Percentiles rank a stretch among this genome's conserved stretches.
phyloP scores from a whole-genome alignment of 2,113 vertebrate species.

The Physeter macrocephalus region DNA sequence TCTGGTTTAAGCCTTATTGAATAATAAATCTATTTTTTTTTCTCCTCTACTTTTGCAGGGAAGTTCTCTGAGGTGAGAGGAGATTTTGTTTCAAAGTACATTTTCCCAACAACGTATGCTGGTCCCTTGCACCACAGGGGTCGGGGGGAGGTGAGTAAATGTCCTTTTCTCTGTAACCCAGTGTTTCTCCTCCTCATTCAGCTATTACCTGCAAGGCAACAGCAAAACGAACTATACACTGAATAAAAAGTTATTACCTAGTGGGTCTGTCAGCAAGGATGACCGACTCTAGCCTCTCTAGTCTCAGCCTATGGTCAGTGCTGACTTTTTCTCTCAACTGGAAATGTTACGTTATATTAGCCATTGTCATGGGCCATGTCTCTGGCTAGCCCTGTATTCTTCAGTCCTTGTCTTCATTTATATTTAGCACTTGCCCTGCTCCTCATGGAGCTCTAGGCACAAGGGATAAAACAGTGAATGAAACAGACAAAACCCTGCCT shows the following conservation, averaged over 20 bases:
- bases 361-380: neutral
- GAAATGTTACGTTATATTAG: neutral
- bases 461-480: neutral
- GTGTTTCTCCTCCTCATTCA: neutral
- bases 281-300: too few species aligned
- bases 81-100: neutral
- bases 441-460: neutral
- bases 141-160: neutral
- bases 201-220: neutral
- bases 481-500: neutral
- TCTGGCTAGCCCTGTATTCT: neutral
- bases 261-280: neutral
- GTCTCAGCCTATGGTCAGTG: neutral
- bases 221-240: neutral
- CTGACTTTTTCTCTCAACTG: neutral
- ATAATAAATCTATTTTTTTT: neutral
- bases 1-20: neutral
- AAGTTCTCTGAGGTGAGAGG: neutral
- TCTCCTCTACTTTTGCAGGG: neutral
- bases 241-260: neutral
- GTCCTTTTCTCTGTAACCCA: neutral
- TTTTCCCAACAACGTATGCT: neutral
- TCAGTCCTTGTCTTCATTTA: neutral
- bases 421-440: neutral
- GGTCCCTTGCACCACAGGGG: neutral